phyloP scores from a whole-genome alignment of 2,888 invertebrate species.

The Periphyllus acericola region DNA sequence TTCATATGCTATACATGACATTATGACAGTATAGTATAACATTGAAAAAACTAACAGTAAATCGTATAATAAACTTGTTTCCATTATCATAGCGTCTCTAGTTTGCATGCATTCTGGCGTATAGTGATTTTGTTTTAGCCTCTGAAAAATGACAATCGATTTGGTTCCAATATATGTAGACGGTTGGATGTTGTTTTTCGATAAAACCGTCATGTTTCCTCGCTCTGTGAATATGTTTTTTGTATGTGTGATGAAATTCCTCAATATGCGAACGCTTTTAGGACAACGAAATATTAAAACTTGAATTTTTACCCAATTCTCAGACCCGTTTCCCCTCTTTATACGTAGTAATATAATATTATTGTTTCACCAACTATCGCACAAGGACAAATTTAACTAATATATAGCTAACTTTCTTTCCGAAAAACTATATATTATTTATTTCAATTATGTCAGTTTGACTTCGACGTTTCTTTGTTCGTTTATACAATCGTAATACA shows the following conservation, averaged over 20 bases:
- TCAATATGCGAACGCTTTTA: not conserved
- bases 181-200: not conserved
- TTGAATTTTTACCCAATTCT: not conserved
- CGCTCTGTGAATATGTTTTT: not conserved
- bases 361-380: not conserved
- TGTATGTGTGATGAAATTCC: not conserved
- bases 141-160: constrained; percentile 7
- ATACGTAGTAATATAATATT: not conserved
- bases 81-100: not conserved
- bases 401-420: not conserved
- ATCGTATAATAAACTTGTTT: constrained; percentile 14
- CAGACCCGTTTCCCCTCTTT: not conserved
- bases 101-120: constrained; percentile 28
- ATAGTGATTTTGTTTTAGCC: not conserved
- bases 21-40: not conserved
- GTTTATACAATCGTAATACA: not conserved
- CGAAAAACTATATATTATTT: not conserved
- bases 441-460: not conserved
- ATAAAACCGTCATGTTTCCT: constrained; percentile 12
- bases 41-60: constrained; percentile 1
- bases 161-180: not conserved
- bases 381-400: not conserved
- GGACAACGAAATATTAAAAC: not conserved
- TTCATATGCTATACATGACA: not conserved
- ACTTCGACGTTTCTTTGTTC: not conserved